A percentile compares a stretch with the other conserved stretches of the same genome.
phyloP scores from a whole-genome alignment of 2,797 vertebrate genomes.

The Astyanax mexicanus region DNA sequence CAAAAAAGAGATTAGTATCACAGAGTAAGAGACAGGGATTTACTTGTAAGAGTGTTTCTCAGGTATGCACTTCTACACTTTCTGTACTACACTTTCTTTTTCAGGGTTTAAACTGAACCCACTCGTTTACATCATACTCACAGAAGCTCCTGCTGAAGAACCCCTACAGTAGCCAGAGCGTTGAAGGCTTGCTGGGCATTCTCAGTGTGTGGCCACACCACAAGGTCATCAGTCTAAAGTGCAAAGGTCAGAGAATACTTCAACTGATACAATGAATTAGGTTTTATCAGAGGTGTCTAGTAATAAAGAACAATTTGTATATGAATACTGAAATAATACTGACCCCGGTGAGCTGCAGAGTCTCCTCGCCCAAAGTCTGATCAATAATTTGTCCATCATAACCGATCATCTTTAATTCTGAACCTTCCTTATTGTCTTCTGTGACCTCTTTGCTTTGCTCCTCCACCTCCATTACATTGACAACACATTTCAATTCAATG shows the following conservation, averaged over 20 bases:
- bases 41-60: too few relatives aligned
- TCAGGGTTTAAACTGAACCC: background rate
- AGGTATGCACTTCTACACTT: too few relatives aligned
- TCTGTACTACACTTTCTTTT: too few relatives aligned
- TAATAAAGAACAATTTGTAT: too few relatives aligned
- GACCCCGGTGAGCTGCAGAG: constrained; percentile 65
- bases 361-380: constrained; percentile 67
- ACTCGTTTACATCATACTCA: constrained; percentile 67
- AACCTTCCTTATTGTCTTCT: constrained; percentile 35
- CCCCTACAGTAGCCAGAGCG: constrained; percentile 71
- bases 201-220: constrained; percentile 60
- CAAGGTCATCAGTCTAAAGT: constrained; percentile 64
- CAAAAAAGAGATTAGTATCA: too few relatives aligned
- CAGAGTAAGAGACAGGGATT: too few relatives aligned
- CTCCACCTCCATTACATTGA: constrained; percentile 13
- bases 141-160: constrained; percentile 81
- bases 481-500: too few relatives aligned
- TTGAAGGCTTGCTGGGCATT: constrained; percentile 75
- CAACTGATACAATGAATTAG: too few relatives aligned
- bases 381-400: constrained; percentile 78
- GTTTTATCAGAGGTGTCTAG: too few relatives aligned
- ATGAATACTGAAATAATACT: constrained; percentile 30
- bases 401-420: constrained; percentile 74
- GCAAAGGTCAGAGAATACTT: background rate
- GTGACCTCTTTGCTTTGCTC: constrained; percentile 58